Evolutionary conservation across 2,113 vertebrate species (phyloP), one percentile per base, ranked within the genome.

Genomic region (Dicerorhinus sumatrensis): DNA sequence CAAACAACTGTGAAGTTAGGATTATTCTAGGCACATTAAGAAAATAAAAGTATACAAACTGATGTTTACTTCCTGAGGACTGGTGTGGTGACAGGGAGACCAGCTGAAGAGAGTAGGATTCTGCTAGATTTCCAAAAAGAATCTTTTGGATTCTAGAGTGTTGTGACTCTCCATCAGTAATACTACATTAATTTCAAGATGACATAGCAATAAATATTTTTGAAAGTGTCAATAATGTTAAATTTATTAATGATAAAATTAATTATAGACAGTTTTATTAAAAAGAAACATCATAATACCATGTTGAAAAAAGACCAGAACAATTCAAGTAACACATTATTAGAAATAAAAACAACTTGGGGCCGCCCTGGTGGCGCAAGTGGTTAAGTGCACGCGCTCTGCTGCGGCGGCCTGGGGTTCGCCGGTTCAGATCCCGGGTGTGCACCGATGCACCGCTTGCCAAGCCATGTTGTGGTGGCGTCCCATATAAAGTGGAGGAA

Each of bases 11-110:
- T 94, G 31, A 97, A 96, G 69, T 90, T 85, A 70, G 70, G 58
- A 85, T 95, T 83, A 91, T 95, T 97, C 54, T 83, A 23, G 54
- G 75, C 91, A 82, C 97, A 73, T 87, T 39, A 51, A 87, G 63
- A 51, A 94, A 94, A 95, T 25, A 65, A 72, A 72, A 18, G 29
- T 75, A 56, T 90, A 6, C 83, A 58, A 77, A 60, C 48, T 39
- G 87, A 72, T 87, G 72, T 93, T 62, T 83, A 65, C 51, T 33
- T 46, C 12, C 8, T 80, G 65, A 18, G 25, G 54, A 58, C 21
- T 60, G 17, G 48, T 31, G 25, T 81, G 25, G 27, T 27, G 18
- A 63, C 85, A 42, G 36, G 31, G 67, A 67, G 67, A 75, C 36
- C 42, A 31, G 42, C 56, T 31, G 65, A 39, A 20, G 81, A 77